Conservation (phyloP, 2,797 vertebrate species). For the Tokudaia muenninki region DNA sequence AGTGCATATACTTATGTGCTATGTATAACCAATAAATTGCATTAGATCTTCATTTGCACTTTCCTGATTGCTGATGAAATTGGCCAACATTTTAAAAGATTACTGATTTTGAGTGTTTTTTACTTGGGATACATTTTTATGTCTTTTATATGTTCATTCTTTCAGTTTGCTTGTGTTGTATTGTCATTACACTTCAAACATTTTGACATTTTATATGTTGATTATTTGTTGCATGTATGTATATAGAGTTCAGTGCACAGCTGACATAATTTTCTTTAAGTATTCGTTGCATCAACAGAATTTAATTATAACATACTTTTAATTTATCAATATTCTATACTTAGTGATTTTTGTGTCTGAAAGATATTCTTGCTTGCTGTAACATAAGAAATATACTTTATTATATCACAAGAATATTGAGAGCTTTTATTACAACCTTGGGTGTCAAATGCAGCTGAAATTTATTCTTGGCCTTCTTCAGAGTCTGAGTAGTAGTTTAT, state of each 20-base stretch:
- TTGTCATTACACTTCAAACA: neutral
- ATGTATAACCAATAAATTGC: neutral
- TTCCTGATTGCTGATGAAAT: neutral
- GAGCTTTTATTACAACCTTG: neutral
- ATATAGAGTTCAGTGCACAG: neutral
- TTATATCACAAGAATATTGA: neutral
- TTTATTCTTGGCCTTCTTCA: neutral
- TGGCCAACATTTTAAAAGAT: neutral
- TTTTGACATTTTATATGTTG: neutral
- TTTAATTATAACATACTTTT: conserved; percentile 15
- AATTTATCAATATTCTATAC: neutral
- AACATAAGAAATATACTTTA: neutral
- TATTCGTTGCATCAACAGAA: neutral
- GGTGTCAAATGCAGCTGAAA: neutral
- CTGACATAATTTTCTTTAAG: conserved; percentile 4
- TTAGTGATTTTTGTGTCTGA: neutral
- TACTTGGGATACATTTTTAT: neutral
- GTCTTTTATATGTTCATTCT: neutral
- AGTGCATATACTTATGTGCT: neutral
- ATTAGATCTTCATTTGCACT: neutral
- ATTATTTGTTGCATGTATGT: neutral
- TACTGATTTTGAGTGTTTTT: neutral
- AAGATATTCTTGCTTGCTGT: neutral
- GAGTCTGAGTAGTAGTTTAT: neutral
- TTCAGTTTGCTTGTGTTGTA: neutral